These are phyloP conservation scores for Gymnocypris eckloni DNA, from an alignment of 2,797 vertebrate species.

Conservation along the genomic window DNA sequence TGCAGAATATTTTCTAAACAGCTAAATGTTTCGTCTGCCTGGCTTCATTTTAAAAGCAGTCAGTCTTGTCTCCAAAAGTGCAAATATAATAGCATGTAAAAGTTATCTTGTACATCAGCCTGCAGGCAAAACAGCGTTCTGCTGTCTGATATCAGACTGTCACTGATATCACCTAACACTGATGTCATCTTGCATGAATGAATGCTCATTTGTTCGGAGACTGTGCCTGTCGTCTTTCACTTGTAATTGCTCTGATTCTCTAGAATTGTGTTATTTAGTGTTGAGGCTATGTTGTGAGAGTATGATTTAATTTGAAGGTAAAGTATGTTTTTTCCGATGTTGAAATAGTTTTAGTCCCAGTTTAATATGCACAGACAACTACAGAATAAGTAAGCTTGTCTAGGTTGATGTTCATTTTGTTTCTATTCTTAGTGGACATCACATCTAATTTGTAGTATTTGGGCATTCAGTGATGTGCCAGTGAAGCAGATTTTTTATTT, in stretches of 20 bases:
- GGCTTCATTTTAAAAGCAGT: conserved; percentile 59
- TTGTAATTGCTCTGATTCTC: conserved; percentile 2
- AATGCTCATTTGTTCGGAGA: conserved; percentile 33
- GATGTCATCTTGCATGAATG: conserved; percentile 38
- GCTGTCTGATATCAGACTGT: conserved; percentile 8
- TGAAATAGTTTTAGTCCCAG: not conserved
- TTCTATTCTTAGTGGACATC: not conserved
- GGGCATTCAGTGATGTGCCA: not conserved
- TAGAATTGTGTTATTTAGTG: not conserved
- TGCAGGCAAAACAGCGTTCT: conserved; percentile 50
- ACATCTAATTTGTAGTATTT: conserved; percentile 8
- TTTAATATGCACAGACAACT: not conserved
- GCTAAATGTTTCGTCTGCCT: conserved; percentile 51
- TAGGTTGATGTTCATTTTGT: not conserved
- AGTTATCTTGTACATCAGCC: conserved; percentile 68
- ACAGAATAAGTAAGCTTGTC: not conserved
- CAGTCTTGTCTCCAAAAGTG: conserved; percentile 67
- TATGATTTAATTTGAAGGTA: conserved; percentile 1
- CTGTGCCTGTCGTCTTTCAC: conserved; percentile 5
- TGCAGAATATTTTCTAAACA: not conserved
- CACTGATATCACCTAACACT: conserved; percentile 42
- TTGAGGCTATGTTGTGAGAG: not conserved
- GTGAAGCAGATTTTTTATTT: not conserved
- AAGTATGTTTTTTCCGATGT: not conserved
- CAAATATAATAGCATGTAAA: conserved; percentile 70